These are phyloP conservation scores for Paralichthys olivaceus DNA, from an alignment of 2,113 vertebrate genomes.

Conservation along the genomic window DNA sequence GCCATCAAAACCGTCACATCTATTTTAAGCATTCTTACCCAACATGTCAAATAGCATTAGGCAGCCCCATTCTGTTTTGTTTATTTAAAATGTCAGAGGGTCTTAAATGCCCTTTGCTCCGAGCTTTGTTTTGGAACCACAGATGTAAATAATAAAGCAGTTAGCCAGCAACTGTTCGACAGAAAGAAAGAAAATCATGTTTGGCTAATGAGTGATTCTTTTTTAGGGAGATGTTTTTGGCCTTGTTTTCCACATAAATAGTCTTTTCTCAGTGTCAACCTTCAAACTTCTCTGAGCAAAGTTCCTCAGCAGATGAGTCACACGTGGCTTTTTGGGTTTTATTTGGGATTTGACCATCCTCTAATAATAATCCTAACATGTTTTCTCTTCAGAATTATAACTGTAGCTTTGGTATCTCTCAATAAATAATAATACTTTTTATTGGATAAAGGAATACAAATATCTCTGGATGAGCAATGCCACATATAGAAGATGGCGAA, in stretches of 20 bases:
- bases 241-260: slow-evolving; percentile 9
- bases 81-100: slow-evolving; percentile 43
- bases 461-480: no score
- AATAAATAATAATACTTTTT: background rate
- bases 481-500: no score
- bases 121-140: slow-evolving; percentile 34
- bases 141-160: slow-evolving; percentile 35
- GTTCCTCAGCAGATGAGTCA: background rate
- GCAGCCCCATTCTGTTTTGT: slow-evolving; percentile 25
- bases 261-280: slow-evolving; percentile 12
- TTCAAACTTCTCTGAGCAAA: slow-evolving; percentile 24
- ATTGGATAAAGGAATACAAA: no score
- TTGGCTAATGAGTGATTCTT: slow-evolving; percentile 2
- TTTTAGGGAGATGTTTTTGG: slow-evolving; percentile 5
- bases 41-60: slow-evolving; percentile 52
- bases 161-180: background rate
- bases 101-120: slow-evolving; percentile 27
- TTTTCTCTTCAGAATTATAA: background rate
- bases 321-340: slow-evolving; percentile 3
- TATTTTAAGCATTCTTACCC: slow-evolving; percentile 53
- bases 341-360: background rate
- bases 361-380: background rate
- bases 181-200: slow-evolving; percentile 9
- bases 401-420: no score
- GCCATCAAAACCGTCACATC: slow-evolving; percentile 50